phyloP scores from a whole-genome alignment of 2,113 vertebrate genomes.

The Ceyx melanurus region DNA sequence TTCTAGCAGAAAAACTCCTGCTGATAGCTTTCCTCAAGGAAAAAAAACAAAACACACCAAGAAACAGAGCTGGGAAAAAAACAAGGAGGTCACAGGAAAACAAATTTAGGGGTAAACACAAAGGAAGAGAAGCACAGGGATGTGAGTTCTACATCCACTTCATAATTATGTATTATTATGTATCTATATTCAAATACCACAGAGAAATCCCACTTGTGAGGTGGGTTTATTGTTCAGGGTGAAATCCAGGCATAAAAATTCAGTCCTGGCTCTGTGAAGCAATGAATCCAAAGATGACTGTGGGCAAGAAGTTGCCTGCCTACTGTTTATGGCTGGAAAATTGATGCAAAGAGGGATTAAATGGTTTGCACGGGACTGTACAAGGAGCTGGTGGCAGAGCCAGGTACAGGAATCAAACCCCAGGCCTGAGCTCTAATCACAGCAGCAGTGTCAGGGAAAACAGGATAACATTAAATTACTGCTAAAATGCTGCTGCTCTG shows the following conservation, averaged over 20 bases:
- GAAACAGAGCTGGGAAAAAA: not conserved
- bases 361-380: not conserved
- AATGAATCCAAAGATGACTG: not conserved
- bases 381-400: not conserved
- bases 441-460: not conserved
- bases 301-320: not conserved
- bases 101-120: not conserved
- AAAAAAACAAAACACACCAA: not conserved
- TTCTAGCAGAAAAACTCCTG: not conserved
- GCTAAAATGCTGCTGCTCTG: not conserved
- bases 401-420: not conserved
- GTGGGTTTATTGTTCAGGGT: not conserved
- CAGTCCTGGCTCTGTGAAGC: not conserved
- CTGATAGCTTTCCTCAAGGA: not conserved
- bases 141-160: not conserved
- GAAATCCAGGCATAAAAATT: not conserved
- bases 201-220: not conserved
- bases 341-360: not conserved
- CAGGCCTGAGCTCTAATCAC: not conserved
- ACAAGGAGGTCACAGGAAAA: not conserved
- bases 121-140: not conserved
- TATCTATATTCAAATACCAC: not conserved
- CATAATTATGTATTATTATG: not conserved
- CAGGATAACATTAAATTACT: not conserved
- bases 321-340: not conserved